Evolutionary conservation across 2,888 invertebrate species (phyloP).

Genomic region (Cybosia mesomella): DNA sequence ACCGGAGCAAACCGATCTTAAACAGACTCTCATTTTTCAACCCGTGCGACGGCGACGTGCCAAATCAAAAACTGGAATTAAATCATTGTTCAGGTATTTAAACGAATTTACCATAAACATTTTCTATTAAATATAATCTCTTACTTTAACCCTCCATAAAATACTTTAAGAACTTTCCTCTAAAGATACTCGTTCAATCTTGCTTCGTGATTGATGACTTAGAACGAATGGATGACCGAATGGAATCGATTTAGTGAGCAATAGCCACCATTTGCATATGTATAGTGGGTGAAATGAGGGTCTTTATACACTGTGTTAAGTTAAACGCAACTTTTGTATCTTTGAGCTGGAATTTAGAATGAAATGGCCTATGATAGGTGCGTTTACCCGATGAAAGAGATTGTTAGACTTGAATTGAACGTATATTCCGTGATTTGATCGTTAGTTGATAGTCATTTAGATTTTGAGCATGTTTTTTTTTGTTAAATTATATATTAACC

Average conservation of each 20-base stretch:
- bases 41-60: too few relatives aligned
- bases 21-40: not conserved
- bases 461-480: not conserved
- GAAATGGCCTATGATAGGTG: slow-evolving; percentile 12
- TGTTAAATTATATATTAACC: too few relatives aligned
- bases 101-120: not conserved
- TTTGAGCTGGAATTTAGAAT: slow-evolving; percentile 33
- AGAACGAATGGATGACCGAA: slow-evolving; percentile 78
- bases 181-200: slow-evolving; percentile 73
- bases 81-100: not conserved
- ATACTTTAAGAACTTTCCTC: slow-evolving; percentile 45
- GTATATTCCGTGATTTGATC: not conserved
- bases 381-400: slow-evolving; percentile 12
- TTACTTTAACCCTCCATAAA: slow-evolving; percentile 34
- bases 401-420: slow-evolving; percentile 6
- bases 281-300: slow-evolving; percentile 68
- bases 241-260: slow-evolving; percentile 81
- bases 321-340: slow-evolving; percentile 41
- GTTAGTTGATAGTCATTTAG: not conserved
- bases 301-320: slow-evolving; percentile 48
- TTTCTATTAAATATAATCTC: slow-evolving; percentile 11
- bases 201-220: slow-evolving; percentile 80
- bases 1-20: not conserved
- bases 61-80: not conserved
- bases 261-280: slow-evolving; percentile 79